Evolutionary conservation across 23 tunicate species (phyloP), one percentile per base, ranked within the genome.

Genomic region (Phallusia fumigata): DNA sequence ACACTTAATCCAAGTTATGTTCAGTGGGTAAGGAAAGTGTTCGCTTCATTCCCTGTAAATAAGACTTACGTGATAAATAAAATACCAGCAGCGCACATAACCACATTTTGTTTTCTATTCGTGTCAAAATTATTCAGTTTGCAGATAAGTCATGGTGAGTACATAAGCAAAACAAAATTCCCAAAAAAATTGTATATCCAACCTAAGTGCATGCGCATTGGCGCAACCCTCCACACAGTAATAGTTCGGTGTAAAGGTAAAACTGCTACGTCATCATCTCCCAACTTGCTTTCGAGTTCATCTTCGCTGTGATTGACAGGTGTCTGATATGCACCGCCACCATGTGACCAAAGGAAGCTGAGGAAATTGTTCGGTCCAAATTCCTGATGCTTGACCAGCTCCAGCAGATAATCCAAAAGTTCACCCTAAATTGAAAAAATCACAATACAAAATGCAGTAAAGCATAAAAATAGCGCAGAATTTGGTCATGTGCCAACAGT

Each of bases 181-280:
- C 33, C 0, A 40, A 40, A 40, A 40, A 40, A 5, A 40, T n/a
- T n/a, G n/a, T 3, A 40, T 40, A 19, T 45, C 79, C 81, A 19
- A 92, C 97, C 89, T 19, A 87, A 52, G 0, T 84, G 84, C 86
- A 92, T 75, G 19, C 86, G 85, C 65, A 87, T 31, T 8, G 90
- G 88, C 19, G 90, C 93, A 28, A 85, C 84, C 64, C 81, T 85
- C 98, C 98, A 91, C 34, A 91, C 90, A 5, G 96, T 82, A 64
- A 91, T 31, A 52, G 79, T 80, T 32, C 80, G 51, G 26, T 80
- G 80, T 0, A 78, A 34, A 19, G 80, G 32, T 11, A 77, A 30
- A 19, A 6, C 35, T 33, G 30, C 31, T 26, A 19, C 6, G 32
- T 40, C 31, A n/a, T 52, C 83, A 26, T 79, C 36, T 12, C 10